A percentile compares a stretch with the other conserved stretches of the same genome.
Evolutionary conservation across 2,113 vertebrate species (phyloP).

Genomic region (Otus sunia): DNA sequence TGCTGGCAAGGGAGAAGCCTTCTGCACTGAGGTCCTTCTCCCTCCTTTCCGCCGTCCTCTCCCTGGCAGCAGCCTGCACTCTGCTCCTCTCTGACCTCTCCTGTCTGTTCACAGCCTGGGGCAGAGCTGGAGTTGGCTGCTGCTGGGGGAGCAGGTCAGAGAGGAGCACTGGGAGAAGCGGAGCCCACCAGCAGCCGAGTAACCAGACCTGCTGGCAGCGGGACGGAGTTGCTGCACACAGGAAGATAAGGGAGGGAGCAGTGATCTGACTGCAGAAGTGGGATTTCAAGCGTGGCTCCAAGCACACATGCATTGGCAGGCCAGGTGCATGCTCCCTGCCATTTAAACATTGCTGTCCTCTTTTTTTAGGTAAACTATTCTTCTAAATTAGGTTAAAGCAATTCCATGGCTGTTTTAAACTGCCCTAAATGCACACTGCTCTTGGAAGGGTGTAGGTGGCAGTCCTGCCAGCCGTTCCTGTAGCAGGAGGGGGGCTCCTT

Average conservation of each 20-base stretch:
- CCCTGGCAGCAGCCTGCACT: neutral
- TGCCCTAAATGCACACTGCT: rapidly evolving
- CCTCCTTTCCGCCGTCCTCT: neutral
- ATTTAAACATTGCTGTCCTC: neutral
- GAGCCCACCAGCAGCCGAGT: neutral
- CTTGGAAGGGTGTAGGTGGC: neutral
- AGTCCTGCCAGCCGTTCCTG: neutral
- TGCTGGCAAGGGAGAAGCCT: neutral
- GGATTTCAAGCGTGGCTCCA: neutral
- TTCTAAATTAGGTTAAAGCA: neutral
- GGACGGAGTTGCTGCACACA: neutral
- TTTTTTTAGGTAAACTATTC: neutral
- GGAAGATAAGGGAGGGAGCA: neutral
- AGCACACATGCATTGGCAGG: neutral
- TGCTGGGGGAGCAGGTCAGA: neutral
- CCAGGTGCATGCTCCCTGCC: neutral
- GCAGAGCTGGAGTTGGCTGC: neutral
- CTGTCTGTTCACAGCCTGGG: neutral
- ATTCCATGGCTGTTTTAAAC: neutral
- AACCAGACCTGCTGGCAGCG: neutral
- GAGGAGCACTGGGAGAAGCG: neutral
- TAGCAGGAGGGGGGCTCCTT: neutral
- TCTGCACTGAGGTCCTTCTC: neutral
- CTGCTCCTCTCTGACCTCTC: neutral
- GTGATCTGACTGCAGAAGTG: neutral